Evolutionary conservation across 2,888 invertebrate genomes (phyloP), one percentile per base, ranked within the genome.

Genomic region (Exocentrus adspersus): DNA sequence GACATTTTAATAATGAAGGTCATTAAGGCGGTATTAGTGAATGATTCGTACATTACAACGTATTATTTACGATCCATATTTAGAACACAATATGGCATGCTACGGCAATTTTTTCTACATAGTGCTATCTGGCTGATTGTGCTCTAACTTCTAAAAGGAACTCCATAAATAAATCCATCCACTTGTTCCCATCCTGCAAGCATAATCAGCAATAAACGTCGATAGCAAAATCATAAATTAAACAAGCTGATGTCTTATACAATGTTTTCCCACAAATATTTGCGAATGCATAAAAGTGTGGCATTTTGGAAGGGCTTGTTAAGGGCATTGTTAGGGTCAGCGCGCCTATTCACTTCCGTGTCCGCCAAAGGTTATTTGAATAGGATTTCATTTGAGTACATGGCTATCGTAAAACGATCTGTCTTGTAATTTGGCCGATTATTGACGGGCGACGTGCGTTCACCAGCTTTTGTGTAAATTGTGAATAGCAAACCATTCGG

Each of bases 371-470:
- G 67, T 60, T 68, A 60, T 65, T 69, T 74, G 70, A 71, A 74
- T 72, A 67, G 70, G 61, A 63, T 71, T 69, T 70, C 69, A 68
- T 63, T 64, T 68, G 67, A 67, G 62, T 72, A 66, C 69, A 62
- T 67, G 72, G 54, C 72, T 67, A 76, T 76, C 74, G 70, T 67
- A 71, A 71, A 74, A 60, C 73, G 68, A 77, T 77, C 75, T 69
- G 69, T 77, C 76, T 75, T 75, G 72, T 71, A 74, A 72, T 74
- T 76, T 74, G 73, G 72, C 64, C 64, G 72, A 71, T 75, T 72
- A 77, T 69, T 75, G 77, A 75, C 75, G 70, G 61, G 50, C 63
- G 71, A 65, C 77, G 72, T 71, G 72, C 74, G 74, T 58, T 64
- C 41, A 60, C 56, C 56, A 57, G 41, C 60, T 53, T 58, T 57